A percentile compares a stretch with the other conserved stretches of the same genome.
Conservation (phyloP, 1,140 invertebrate genomes). For the Lepidurus packardi region DNA sequence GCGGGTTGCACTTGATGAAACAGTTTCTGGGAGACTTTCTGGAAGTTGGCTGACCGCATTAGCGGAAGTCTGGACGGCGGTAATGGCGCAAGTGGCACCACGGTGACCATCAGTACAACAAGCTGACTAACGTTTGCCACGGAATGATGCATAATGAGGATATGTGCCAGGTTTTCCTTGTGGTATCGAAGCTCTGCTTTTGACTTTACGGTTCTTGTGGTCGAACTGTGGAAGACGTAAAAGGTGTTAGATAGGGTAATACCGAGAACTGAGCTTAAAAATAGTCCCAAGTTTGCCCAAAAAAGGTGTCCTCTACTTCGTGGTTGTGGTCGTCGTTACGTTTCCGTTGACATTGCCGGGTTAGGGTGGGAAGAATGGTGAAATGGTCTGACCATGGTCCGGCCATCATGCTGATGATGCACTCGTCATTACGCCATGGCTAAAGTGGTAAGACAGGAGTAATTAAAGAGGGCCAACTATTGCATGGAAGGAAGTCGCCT, state of each 20-base stretch:
- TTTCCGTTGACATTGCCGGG: not conserved
- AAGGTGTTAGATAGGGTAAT: not conserved
- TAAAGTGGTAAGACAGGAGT: too few relatives aligned
- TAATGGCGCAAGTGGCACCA: constrained; percentile 8
- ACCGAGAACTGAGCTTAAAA: not conserved
- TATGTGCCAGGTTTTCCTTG: not conserved
- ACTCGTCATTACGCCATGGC: too few relatives aligned
- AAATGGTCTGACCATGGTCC: too few relatives aligned
- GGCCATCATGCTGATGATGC: too few relatives aligned
- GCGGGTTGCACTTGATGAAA: not conserved
- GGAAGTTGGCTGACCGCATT: not conserved
- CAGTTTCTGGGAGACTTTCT: not conserved
- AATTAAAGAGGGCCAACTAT: too few relatives aligned
- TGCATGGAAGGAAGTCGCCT: too few relatives aligned
- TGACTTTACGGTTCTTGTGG: not conserved
- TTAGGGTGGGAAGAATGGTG: not conserved
- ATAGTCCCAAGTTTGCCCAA: not conserved
- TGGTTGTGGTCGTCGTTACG: not conserved
- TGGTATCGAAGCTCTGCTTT: not conserved
- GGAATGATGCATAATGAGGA: not conserved
- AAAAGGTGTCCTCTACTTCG: not conserved
- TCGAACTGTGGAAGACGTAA: not conserved
- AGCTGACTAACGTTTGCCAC: not conserved
- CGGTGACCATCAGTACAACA: constrained; percentile 2
- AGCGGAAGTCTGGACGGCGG: not conserved